Conservation (phyloP, 2,888 invertebrate genomes). For the Eristalis arbustorum region DNA sequence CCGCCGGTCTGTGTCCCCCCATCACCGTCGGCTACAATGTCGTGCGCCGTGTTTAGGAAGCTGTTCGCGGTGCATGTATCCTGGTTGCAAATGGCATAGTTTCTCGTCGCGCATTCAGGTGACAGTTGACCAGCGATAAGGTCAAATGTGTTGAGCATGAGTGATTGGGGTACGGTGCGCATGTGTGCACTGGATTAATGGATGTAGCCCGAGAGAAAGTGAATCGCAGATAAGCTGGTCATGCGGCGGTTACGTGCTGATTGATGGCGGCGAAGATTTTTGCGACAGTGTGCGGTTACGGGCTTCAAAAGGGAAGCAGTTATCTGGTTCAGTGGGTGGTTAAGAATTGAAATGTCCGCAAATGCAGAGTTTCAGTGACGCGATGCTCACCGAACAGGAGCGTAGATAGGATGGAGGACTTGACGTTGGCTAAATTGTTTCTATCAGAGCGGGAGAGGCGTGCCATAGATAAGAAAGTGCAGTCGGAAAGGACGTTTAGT, state of each 20-base stretch:
- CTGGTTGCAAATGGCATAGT: constrained; percentile 15
- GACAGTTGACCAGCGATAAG: constrained; percentile 45
- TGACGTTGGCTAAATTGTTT: not conserved
- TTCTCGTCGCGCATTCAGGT: constrained; percentile 15
- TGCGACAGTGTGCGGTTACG: not conserved
- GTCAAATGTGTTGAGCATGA: constrained; percentile 25
- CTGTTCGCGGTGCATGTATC: not conserved
- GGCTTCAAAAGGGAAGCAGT: not conserved
- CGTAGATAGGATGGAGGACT: not conserved
- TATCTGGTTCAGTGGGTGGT: not conserved
- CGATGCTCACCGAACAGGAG: not conserved
- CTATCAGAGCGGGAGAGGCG: too few species aligned
- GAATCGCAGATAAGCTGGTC: not conserved
- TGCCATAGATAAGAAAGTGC: too few species aligned
- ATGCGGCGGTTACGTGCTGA: not conserved
- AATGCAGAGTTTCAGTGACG: not conserved
- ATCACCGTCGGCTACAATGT: not conserved
- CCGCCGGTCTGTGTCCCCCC: not conserved
- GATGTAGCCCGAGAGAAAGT: not conserved
- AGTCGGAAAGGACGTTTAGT: too few species aligned
- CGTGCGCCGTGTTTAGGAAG: constrained; percentile 12
- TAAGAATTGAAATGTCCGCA: not conserved
- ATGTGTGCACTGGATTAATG: constrained; percentile 14
- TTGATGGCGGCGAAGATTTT: not conserved
- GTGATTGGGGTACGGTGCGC: not conserved